phyloP scores from a whole-genome alignment of 2,797 vertebrate species.

The Arnoldichthys spilopterus region DNA sequence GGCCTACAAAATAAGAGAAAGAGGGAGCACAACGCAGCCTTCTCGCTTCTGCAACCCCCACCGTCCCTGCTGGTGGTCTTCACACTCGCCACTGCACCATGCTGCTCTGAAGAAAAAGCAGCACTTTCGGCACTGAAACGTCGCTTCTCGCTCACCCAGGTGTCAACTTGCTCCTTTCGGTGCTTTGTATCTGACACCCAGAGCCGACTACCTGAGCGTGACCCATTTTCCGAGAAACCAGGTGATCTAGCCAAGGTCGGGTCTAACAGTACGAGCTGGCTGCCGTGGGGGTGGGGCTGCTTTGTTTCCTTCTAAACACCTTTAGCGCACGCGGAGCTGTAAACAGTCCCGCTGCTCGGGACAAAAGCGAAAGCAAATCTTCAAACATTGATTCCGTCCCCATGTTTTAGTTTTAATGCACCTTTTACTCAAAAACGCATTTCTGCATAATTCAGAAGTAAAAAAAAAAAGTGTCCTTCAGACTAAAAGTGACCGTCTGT shows the following conservation, averaged over 20 bases:
- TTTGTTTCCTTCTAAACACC: background rate
- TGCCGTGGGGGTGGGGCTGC: background rate
- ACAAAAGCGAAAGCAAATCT: background rate
- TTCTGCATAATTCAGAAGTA: no score
- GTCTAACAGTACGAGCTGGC: background rate
- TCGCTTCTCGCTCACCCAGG: constrained; percentile 11
- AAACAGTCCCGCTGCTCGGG: constrained; percentile 5
- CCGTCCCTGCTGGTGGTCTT: background rate
- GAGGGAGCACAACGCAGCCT: no score
- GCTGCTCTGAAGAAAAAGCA: constrained; percentile 1
- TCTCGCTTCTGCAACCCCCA: background rate
- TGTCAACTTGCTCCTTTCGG: constrained; percentile 36
- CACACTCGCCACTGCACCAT: background rate
- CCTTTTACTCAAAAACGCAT: no score
- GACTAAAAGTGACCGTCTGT: no score
- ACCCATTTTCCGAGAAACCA: constrained; percentile 33
- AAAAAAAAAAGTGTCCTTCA: no score
- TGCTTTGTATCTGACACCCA: background rate
- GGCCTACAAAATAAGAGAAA: no score
- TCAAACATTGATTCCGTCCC: constrained; percentile 21
- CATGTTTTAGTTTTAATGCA: constrained; percentile 3
- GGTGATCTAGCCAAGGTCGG: constrained; percentile 22
- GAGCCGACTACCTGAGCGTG: constrained; percentile 25
- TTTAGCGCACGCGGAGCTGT: background rate
- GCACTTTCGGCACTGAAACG: constrained; percentile 12